phyloP scores from a whole-genome alignment of 2,888 invertebrate genomes.

The Campaea margaritaria region DNA sequence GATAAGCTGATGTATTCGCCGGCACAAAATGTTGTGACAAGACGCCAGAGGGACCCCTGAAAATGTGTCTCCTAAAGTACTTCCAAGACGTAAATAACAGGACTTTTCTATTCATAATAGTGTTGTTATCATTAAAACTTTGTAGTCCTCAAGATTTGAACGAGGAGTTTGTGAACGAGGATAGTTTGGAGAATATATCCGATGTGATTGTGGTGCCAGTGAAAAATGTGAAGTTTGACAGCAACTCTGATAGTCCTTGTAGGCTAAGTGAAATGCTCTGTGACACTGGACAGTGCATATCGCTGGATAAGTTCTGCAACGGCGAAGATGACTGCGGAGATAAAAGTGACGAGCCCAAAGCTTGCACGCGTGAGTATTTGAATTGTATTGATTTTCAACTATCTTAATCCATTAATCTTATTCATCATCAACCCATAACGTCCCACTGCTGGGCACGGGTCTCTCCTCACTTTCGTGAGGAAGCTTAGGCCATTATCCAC shows the following conservation, averaged over 20 bases:
- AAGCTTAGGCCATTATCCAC: no score
- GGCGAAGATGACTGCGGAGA: conserved; percentile 91
- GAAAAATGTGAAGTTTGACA: conserved; percentile 65
- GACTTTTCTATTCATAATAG: conserved; percentile 76
- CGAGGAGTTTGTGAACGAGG: conserved; percentile 76
- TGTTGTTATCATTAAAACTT: conserved; percentile 74
- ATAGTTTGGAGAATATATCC: conserved; percentile 61
- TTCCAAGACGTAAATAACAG: conserved; percentile 69
- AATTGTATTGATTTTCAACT: not conserved
- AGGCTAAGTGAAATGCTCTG: conserved; percentile 86
- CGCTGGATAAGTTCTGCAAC: conserved; percentile 91
- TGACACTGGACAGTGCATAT: conserved; percentile 88
- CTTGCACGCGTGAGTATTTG: conserved; percentile 90
- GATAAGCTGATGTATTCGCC: conserved; percentile 45
- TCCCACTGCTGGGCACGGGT: no score
- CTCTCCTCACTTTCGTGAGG: no score
- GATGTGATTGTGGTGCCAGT: conserved; percentile 64
- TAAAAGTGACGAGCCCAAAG: conserved; percentile 90
- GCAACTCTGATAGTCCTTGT: conserved; percentile 73
- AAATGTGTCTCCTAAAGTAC: conserved; percentile 73
- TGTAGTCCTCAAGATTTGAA: conserved; percentile 78
- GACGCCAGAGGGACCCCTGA: conserved; percentile 47
- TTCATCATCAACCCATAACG: no score
- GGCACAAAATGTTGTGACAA: conserved; percentile 68
- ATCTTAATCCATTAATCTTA: no score